Evolutionary conservation across 2,888 invertebrate genomes (phyloP), one percentile per base, ranked within the genome.

Genomic region (Busseola fusca): DNA sequence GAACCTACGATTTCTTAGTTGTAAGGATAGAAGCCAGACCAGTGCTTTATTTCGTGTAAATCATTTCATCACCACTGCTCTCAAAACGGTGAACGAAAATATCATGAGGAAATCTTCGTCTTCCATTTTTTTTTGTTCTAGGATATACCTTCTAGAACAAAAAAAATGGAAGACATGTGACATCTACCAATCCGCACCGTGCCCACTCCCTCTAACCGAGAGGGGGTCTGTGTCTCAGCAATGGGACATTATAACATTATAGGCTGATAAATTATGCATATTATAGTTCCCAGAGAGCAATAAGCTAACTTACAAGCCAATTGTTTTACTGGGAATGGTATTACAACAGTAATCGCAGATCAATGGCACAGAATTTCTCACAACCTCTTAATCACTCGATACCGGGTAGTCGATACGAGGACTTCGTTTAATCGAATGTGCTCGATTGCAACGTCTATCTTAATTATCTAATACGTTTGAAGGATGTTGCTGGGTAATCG

Each of bases 291-390:
- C 40, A 66, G 25, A 42, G 0, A 50, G 0, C 21, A 58, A 14
- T 48, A 30, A 69, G 3, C 45, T 18, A 25, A 54, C 16, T 48
- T 40, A 40, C 37, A 37, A 60, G 7, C 9, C 30, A 27, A 30
- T 25, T 40, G 42, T 42, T 60, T 62, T 70, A 50, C 69, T 21
- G 6, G 3, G 18, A 60, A 60, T 40, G 5, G 12, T 34, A 40
- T 30, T 45, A 54, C 59, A 77, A 27, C 27, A 50, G 18, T 34
- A 34, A 58, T 45, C 59, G 16, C 21, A 18, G 60, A 69, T 60
- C 68, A 69, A 48, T 42, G 34, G 60, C 34, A 0, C 27, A 34
- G 30, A 34, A 57, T 74, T 77, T 76, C 73, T 68, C 76, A 76
- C 68, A 76, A 45, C 21, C 27, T 37, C 58, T 66, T 58, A 52